A percentile compares a stretch with the other conserved stretches of the same genome.
Evolutionary conservation across 2,888 invertebrate genomes (phyloP).

Genomic region (Polydrusus cervinus): DNA sequence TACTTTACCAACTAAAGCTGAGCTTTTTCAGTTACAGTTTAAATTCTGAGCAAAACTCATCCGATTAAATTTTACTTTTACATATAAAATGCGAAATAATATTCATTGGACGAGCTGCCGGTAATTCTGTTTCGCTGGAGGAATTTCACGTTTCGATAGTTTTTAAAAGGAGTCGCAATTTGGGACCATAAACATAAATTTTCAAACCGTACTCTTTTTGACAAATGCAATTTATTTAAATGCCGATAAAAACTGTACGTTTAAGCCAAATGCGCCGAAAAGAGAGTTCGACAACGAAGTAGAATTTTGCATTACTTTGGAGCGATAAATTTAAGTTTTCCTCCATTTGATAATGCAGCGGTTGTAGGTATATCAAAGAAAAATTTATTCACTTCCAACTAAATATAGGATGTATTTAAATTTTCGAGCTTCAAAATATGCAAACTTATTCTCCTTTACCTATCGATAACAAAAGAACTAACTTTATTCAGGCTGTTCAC

Average conservation of each 20-base stretch:
- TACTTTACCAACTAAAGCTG: not conserved
- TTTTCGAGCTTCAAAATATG: not conserved
- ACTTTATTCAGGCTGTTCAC: too few relatives aligned
- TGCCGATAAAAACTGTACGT: constrained; percentile 27
- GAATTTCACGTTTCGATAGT: constrained; percentile 26
- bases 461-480: not conserved
- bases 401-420: constrained; percentile 5
- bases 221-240: constrained; percentile 33
- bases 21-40: constrained; percentile 10
- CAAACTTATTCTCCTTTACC: not conserved
- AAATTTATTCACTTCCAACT: not conserved
- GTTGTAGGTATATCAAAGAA: constrained; percentile 7
- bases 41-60: constrained; percentile 8
- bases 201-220: constrained; percentile 33
- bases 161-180: constrained; percentile 31
- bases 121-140: constrained; percentile 13
- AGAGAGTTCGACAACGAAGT: constrained; percentile 19
- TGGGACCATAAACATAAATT: constrained; percentile 33
- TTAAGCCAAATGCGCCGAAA: constrained; percentile 27
- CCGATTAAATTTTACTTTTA: constrained; percentile 15
- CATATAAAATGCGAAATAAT: constrained; percentile 19
- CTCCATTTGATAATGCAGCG: constrained; percentile 15
- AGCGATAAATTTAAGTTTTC: constrained; percentile 14
- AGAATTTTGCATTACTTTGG: constrained; percentile 25
- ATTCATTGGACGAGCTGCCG: constrained; percentile 21